Evolutionary conservation across 1,140 invertebrate genomes (phyloP).

Genomic region (Oryctes rhinoceros): DNA sequence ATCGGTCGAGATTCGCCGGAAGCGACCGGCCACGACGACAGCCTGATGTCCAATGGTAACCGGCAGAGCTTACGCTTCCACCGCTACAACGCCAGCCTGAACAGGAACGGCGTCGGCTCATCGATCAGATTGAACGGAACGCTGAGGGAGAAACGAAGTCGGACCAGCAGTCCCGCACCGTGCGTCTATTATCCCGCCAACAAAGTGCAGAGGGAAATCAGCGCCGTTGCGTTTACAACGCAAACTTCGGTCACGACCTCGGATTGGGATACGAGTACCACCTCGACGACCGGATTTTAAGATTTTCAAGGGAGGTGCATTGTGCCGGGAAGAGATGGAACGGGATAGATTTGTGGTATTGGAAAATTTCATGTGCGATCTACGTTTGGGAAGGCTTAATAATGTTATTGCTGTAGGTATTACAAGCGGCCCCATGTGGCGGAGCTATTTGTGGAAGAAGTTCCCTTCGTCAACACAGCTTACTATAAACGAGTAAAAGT

Average conservation of each 20-base stretch:
- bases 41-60: slow-evolving; percentile 78
- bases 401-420: too few species aligned
- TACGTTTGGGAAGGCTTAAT: too few species aligned
- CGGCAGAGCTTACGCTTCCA: slow-evolving; percentile 72
- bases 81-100: slow-evolving; percentile 68
- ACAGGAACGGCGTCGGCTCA: slow-evolving; percentile 61
- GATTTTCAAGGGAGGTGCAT: not conserved
- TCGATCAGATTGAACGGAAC: slow-evolving; percentile 53
- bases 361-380: too few species aligned
- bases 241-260: slow-evolving; percentile 52
- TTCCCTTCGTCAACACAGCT: too few species aligned
- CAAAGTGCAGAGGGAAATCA: slow-evolving; percentile 57
- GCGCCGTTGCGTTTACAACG: slow-evolving; percentile 51
- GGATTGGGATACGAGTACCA: slow-evolving; percentile 48
- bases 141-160: slow-evolving; percentile 56
- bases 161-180: slow-evolving; percentile 67
- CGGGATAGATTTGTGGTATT: too few species aligned
- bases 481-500: too few species aligned
- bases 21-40: slow-evolving; percentile 81
- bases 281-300: slow-evolving; percentile 32
- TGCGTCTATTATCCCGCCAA: slow-evolving; percentile 74
- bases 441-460: too few species aligned
- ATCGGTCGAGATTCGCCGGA: slow-evolving; percentile 73
- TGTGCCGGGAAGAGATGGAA: too few species aligned
- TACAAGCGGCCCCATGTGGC: too few species aligned